Percentiles rank a stretch among this genome's conserved stretches.
Evolutionary conservation across 2,888 invertebrate species (phyloP).

Genomic region (Eupeodes luniger): DNA sequence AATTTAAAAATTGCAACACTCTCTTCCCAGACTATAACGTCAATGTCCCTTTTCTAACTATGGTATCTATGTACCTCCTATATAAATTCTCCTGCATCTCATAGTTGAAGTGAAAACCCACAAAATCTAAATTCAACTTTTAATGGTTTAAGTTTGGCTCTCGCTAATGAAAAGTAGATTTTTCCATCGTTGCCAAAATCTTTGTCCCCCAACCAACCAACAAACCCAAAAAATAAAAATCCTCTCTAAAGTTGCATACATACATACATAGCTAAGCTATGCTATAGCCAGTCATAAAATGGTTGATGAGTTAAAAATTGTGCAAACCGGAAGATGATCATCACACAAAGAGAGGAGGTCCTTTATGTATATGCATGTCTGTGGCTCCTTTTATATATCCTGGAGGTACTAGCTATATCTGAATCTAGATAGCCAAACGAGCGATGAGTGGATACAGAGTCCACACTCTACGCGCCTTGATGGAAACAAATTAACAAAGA

Average conservation of each 20-base stretch:
- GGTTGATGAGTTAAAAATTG: slow-evolving; percentile 44
- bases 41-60: slow-evolving; percentile 6
- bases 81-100: neutral
- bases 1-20: neutral
- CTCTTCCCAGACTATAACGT: neutral
- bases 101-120: slow-evolving; percentile 21
- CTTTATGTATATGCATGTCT: neutral
- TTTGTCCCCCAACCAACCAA: neutral
- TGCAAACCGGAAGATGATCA: slow-evolving; percentile 35
- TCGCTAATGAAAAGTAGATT: slow-evolving; percentile 68
- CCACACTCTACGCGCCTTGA: slow-evolving; percentile 33
- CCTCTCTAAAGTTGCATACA: neutral
- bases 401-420: too few species aligned
- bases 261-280: too few species aligned
- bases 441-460: slow-evolving; percentile 47
- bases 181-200: slow-evolving; percentile 27
- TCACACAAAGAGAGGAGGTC: slow-evolving; percentile 42
- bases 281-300: slow-evolving; percentile 9
- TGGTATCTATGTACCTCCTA: neutral
- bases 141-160: slow-evolving; percentile 67
- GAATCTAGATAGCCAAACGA: slow-evolving; percentile 37
- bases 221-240: slow-evolving; percentile 7
- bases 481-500: slow-evolving; percentile 71
- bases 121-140: slow-evolving; percentile 65
- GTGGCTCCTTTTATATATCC: neutral